These are phyloP conservation scores for Ophthalmolycus amberensis DNA, from an alignment of 2,113 vertebrate genomes.

Conservation along the genomic window DNA sequence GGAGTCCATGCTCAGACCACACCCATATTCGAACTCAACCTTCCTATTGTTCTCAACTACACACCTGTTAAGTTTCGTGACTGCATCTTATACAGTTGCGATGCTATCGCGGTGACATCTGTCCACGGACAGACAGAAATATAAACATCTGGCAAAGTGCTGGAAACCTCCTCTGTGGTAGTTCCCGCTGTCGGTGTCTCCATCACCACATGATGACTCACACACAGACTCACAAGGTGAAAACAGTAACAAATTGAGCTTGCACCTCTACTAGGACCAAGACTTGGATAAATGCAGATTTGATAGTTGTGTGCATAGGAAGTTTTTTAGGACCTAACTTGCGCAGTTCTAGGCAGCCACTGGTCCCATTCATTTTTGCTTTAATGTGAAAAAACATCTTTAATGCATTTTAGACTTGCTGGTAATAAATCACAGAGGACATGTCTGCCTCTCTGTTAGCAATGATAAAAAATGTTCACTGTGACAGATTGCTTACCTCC, in stretches of 20 bases:
- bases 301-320: neutral
- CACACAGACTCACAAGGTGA: neutral
- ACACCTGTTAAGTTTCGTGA: neutral
- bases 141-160: neutral
- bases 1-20: neutral
- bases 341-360: neutral
- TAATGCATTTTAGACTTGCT: neutral
- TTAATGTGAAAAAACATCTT: neutral
- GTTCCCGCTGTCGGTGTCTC: neutral
- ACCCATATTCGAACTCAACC: neutral
- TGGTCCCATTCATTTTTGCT: neutral
- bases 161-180: neutral
- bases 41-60: neutral
- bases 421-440: constrained; percentile 4
- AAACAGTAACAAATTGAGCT: neutral
- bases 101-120: neutral
- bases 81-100: neutral
- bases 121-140: neutral
- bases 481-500: constrained; percentile 1
- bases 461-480: neutral
- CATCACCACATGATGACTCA: neutral
- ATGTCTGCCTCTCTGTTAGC: neutral
- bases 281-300: neutral
- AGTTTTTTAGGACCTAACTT: neutral
- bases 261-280: neutral